phyloP scores from a whole-genome alignment of 2,113 vertebrate species.

The Axis porcinus region DNA sequence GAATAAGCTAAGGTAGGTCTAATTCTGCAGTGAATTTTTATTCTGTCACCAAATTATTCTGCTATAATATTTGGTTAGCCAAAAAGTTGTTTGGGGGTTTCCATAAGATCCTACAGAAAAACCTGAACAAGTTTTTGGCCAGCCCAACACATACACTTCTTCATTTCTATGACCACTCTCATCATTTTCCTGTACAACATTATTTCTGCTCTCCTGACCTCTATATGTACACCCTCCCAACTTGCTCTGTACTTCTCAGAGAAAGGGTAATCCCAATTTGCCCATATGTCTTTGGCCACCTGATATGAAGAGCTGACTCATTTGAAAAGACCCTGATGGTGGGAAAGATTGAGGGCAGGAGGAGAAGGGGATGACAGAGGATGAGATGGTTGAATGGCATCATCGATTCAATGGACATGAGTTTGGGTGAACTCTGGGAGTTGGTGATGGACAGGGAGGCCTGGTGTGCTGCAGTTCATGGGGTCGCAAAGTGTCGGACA shows the following conservation, averaged over 20 bases:
- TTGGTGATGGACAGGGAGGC: background rate
- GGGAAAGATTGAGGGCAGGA: background rate
- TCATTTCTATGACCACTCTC: background rate
- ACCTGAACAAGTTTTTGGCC: background rate
- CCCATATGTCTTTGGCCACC: background rate
- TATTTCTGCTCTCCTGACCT: background rate
- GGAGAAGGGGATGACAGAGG: background rate
- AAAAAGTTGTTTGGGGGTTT: background rate
- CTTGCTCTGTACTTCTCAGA: background rate
- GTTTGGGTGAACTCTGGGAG: background rate
- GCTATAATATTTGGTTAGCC: background rate
- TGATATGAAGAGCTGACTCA: background rate
- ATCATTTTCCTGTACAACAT: background rate
- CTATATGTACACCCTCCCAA: background rate
- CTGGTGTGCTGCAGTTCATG: background rate
- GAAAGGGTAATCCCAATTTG: background rate
- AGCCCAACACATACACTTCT: background rate
- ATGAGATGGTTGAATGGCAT: background rate
- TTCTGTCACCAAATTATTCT: background rate
- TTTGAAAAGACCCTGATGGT: background rate
- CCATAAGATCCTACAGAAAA: background rate
- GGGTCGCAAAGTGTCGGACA: background rate
- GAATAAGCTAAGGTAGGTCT: background rate
- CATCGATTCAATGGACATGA: background rate
- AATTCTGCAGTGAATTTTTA: background rate